Evolutionary conservation across 1,140 invertebrate genomes (phyloP).

Genomic region (Ephestia elutella): DNA sequence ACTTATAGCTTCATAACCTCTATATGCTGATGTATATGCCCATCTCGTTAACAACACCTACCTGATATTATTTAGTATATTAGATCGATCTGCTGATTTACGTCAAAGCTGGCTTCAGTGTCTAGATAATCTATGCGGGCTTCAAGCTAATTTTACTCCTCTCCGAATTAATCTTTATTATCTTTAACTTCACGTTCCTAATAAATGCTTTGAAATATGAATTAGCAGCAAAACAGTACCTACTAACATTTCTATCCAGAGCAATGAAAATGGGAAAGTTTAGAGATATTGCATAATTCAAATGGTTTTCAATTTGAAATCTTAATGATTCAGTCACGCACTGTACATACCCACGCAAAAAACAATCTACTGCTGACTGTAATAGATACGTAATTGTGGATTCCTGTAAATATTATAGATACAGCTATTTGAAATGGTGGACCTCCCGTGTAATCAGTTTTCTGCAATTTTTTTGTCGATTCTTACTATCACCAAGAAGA

Average conservation of each 20-base stretch:
- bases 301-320: not conserved
- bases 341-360: constrained; percentile 1
- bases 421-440: not conserved
- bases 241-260: not conserved
- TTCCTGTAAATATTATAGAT: not conserved
- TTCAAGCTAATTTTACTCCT: constrained; percentile 65
- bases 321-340: not conserved
- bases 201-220: constrained; percentile 9
- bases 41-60: constrained; percentile 62
- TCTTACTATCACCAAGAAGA: too few relatives aligned
- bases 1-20: constrained; percentile 70
- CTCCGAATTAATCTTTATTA: constrained; percentile 42
- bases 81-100: constrained; percentile 68
- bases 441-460: not conserved
- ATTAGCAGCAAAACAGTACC: not conserved
- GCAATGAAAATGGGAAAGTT: not conserved
- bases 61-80: constrained; percentile 62
- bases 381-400: constrained; percentile 2
- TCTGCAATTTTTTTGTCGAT: not conserved
- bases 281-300: constrained; percentile 1
- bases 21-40: constrained; percentile 71
- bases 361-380: not conserved
- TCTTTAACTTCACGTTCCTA: constrained; percentile 27
- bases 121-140: constrained; percentile 72
- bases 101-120: constrained; percentile 69